Percentiles rank a stretch among this genome's conserved stretches.
Conservation (phyloP, 2,797 vertebrate species). For the Cercopithecus neglectus region DNA sequence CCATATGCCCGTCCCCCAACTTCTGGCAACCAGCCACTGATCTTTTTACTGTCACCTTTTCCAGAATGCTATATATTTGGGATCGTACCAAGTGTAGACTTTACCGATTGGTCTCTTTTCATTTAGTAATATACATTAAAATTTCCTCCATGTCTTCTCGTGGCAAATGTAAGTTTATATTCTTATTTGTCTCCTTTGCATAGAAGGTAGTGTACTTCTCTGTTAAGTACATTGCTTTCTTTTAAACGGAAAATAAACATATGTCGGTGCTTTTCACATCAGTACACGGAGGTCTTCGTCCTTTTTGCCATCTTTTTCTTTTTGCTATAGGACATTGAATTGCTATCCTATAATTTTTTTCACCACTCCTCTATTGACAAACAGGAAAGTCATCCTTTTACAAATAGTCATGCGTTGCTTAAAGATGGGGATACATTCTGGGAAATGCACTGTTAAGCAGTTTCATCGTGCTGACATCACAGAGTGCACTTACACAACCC, state of each 20-base stretch:
- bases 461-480: background rate
- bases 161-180: background rate
- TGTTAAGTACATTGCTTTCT: background rate
- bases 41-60: background rate
- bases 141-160: background rate
- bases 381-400: background rate
- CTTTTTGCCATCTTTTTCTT: background rate
- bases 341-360: background rate
- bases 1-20: too few relatives aligned
- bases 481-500: background rate
- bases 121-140: background rate
- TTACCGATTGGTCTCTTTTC: background rate
- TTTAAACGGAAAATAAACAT: background rate
- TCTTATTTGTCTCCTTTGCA: background rate
- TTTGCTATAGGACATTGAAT: background rate
- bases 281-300: background rate
- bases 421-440: background rate
- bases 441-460: background rate
- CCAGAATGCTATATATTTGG: background rate
- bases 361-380: background rate
- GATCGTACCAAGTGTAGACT: background rate
- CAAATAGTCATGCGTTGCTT: background rate
- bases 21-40: background rate
- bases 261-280: background rate
- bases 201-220: background rate